Base-by-base conservation (phyloP, 1,140 invertebrate species). In the Drosophila grimshawi region DNA sequence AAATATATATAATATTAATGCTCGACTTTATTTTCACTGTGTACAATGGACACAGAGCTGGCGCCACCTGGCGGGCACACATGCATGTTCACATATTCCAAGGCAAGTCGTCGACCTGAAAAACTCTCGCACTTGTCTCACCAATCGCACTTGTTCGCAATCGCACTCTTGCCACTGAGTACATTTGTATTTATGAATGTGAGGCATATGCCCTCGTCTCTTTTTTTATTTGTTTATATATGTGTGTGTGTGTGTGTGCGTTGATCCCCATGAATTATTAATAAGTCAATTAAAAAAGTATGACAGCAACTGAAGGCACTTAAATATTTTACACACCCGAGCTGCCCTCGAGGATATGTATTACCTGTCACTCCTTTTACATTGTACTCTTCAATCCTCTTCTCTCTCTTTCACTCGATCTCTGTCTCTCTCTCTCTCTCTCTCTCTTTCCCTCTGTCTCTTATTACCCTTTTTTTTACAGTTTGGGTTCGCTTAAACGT, bases 221-320 rank as follows among this genome's bases (percentile, higher is more conserved):
- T 11, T 6, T 52, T n/a, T 10, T 4, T 56, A 33, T 4, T 30
- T 7, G 2, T 29, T 19, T 69, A 19, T 49, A 6, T 70, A 63
- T 78, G 48, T 62, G 41, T 59, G 59, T 33, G 48, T 52, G n/a
- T 57, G 11, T 35, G 11, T 53, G 51, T 33, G 10, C 60, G 71
- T 57, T 41, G 59, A 45, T 68, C 56, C 63, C 67, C 88, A 91
- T 91, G 81, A 91, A 91, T 91, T 89, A 91, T 89, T 89, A 81
- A 89, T 91, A 88, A 91, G 88, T 91, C 88, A 91, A 91, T 91
- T 91, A 91, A 91, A 90, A 91, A 91, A 85, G 80, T 85, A 91
- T 91, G 80, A 91, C 82, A 85, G 88, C 81, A 72, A 81, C 83
- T 83, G 88, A 81, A 77, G 80, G 67, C 63, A 80, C 76, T 77